phyloP scores from a whole-genome alignment of 2,113 vertebrate genomes.

The Strix uralensis region DNA sequence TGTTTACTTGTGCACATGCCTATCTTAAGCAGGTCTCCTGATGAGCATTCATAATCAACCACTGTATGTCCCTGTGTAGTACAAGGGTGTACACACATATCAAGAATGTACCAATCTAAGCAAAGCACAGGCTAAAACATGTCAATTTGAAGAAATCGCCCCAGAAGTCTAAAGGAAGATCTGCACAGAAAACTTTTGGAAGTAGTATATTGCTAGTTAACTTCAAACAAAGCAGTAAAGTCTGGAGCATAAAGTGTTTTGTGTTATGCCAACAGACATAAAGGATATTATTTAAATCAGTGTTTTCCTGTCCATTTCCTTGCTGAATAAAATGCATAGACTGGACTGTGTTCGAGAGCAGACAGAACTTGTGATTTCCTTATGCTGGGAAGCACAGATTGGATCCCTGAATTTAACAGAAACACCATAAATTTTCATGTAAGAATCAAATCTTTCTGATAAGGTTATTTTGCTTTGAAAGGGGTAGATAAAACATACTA shows the following conservation, averaged over 20 bases:
- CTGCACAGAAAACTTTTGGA: not conserved
- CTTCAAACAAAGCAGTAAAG: slow-evolving; percentile 41
- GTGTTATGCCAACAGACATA: slow-evolving; percentile 30
- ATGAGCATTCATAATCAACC: not conserved
- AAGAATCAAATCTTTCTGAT: slow-evolving; percentile 13
- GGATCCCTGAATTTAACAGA: slow-evolving; percentile 24
- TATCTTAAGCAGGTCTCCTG: not conserved
- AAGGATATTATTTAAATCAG: slow-evolving; percentile 34
- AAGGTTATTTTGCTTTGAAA: not conserved
- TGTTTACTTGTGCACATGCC: not conserved
- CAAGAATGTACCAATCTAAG: slow-evolving; percentile 5
- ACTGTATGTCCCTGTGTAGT: not conserved
- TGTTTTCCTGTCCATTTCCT: slow-evolving; percentile 53
- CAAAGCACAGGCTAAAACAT: slow-evolving; percentile 30
- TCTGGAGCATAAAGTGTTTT: not conserved
- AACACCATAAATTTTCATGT: slow-evolving; percentile 20
- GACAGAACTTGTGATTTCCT: slow-evolving; percentile 32
- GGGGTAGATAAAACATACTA: not conserved
- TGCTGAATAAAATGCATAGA: slow-evolving; percentile 39
- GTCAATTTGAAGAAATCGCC: slow-evolving; percentile 17
- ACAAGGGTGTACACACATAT: not conserved
- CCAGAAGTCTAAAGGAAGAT: slow-evolving; percentile 5
- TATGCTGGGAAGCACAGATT: not conserved
- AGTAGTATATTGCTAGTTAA: not conserved
- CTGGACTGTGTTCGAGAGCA: slow-evolving; percentile 48